Evolutionary conservation across 2,888 invertebrate genomes (phyloP).

Genomic region (Creontiades dilutus): DNA sequence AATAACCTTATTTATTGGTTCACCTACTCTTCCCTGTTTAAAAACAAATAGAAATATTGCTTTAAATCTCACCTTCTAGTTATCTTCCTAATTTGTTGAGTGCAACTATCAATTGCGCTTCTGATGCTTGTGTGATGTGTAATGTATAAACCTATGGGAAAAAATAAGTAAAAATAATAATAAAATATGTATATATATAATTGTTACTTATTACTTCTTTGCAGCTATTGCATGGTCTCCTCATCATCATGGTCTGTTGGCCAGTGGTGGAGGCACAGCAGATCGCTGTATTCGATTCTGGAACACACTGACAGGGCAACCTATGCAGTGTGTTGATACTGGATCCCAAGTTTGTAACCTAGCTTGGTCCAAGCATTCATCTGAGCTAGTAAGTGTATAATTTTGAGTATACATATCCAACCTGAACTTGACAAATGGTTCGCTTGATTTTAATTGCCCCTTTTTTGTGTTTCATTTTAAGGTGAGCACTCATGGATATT

Average conservation of each 20-base stretch:
- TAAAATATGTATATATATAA: too few species aligned
- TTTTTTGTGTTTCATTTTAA: slow-evolving; percentile 75
- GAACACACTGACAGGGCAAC: slow-evolving; percentile 98
- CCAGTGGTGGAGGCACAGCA: slow-evolving; percentile 99
- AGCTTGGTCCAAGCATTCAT: slow-evolving; percentile 99
- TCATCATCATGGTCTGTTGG: slow-evolving; percentile 96
- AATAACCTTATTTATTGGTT: too few species aligned
- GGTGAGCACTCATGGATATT: slow-evolving; percentile 97
- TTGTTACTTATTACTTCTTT: not conserved
- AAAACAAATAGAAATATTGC: too few species aligned
- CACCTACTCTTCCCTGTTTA: too few species aligned
- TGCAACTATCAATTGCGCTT: too few species aligned
- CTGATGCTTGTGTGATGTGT: too few species aligned
- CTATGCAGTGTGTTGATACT: slow-evolving; percentile 99
- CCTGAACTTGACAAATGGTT: not conserved
- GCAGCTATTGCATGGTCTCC: slow-evolving; percentile 98
- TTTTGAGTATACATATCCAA: not conserved
- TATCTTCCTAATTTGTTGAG: too few species aligned
- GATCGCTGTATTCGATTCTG: slow-evolving; percentile 95
- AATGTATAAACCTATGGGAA: too few species aligned
- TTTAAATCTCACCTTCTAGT: too few species aligned
- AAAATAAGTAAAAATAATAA: too few species aligned
- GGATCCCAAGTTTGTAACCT: slow-evolving; percentile 95
- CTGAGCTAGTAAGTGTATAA: slow-evolving; percentile 87
- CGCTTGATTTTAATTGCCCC: not conserved